Conservation (phyloP, 2,797 vertebrate genomes). For the Scleropages formosus region DNA sequence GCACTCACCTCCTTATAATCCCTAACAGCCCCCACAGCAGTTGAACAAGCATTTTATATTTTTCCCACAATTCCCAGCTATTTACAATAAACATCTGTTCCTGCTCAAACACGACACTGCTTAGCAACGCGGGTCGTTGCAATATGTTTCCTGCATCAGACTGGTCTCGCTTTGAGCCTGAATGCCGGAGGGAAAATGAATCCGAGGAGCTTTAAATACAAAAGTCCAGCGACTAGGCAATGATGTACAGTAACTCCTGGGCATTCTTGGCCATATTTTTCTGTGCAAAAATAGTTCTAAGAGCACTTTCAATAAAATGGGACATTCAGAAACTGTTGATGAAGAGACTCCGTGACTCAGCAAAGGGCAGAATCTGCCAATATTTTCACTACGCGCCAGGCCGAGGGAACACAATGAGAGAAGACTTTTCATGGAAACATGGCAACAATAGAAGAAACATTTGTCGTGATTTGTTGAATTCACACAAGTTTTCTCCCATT, state of each 20-base stretch:
- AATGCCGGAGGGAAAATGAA: background rate
- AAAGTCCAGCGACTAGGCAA: background rate
- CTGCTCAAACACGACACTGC: no score
- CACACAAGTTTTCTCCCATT: background rate
- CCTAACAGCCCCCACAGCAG: no score
- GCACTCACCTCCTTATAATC: no score
- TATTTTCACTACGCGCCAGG: background rate
- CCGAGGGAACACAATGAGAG: background rate
- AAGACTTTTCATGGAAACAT: background rate
- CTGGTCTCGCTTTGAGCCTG: background rate
- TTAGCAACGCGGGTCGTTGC: no score
- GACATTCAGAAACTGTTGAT: background rate
- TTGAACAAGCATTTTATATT: no score
- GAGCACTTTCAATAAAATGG: background rate
- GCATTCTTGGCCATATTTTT: background rate
- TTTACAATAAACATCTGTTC: no score
- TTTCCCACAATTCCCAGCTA: no score
- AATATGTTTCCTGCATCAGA: no score
- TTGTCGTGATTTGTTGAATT: background rate
- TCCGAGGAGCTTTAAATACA: constrained; percentile 8
- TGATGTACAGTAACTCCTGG: background rate
- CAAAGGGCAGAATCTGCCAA: background rate
- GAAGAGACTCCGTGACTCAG: background rate
- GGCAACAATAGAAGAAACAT: background rate
- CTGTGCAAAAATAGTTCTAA: background rate